Conservation (phyloP, 2,113 vertebrate species). For the Corythornis vintsioides region DNA sequence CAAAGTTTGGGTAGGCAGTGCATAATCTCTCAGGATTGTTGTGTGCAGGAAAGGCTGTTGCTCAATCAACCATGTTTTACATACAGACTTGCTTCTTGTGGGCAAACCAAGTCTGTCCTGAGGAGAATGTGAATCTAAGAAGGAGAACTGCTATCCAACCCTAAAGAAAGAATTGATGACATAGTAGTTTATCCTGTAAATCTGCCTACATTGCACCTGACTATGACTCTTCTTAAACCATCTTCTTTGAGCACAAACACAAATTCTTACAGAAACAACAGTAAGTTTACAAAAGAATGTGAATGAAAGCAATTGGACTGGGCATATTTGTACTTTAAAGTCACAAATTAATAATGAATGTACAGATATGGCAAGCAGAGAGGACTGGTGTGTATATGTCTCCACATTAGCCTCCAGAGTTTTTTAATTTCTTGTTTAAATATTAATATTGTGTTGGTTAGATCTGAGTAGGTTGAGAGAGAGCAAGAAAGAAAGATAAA, state of each 20-base stretch:
- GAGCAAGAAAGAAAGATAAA: too few species aligned
- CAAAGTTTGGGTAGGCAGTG: background rate
- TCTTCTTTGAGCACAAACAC: background rate
- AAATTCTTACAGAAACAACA: background rate
- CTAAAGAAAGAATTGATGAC: background rate
- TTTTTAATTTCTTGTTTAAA: background rate
- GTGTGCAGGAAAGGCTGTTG: background rate
- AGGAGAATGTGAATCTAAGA: background rate
- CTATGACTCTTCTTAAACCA: background rate
- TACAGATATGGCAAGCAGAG: background rate
- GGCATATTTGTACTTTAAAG: background rate
- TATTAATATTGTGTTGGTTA: background rate
- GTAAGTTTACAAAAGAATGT: background rate
- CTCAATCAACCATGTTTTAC: background rate
- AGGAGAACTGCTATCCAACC: background rate
- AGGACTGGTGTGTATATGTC: background rate
- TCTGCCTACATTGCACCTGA: background rate
- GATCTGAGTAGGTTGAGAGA: background rate
- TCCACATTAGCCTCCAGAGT: background rate
- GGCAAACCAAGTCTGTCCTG: background rate
- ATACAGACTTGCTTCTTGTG: background rate
- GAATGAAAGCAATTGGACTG: background rate
- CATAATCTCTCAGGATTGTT: background rate
- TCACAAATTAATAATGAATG: background rate
- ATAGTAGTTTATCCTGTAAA: background rate